These are phyloP conservation scores for Formicarius rufipectus DNA, from an alignment of 2,113 vertebrate genomes.

Conservation along the genomic window DNA sequence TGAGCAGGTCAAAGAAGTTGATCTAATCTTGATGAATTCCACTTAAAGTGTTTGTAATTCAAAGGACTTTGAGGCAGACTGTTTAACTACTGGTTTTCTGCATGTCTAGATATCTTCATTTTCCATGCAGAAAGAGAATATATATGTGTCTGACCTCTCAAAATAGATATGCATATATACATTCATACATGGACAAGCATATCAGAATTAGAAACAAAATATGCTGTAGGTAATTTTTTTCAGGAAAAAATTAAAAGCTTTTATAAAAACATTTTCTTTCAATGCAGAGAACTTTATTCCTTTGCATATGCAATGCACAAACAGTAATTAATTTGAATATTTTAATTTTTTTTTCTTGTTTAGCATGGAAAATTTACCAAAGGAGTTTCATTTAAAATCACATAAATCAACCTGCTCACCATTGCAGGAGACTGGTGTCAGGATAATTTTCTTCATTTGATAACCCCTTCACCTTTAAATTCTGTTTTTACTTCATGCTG, in stretches of 20 bases:
- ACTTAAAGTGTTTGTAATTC: slow-evolving; percentile 10
- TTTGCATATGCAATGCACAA: background rate
- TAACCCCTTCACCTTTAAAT: slow-evolving; percentile 71
- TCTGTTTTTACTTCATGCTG: slow-evolving; percentile 66
- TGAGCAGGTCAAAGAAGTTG: slow-evolving; percentile 32
- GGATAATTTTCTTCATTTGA: slow-evolving; percentile 70
- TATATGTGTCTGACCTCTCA: background rate
- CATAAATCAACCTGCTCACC: slow-evolving; percentile 55
- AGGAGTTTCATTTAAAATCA: slow-evolving; percentile 66
- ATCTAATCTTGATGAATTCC: slow-evolving; percentile 6
- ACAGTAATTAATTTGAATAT: background rate
- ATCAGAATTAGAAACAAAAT: background rate
- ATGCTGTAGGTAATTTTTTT: background rate
- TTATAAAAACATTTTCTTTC: slow-evolving; percentile 4
- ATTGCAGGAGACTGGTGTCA: slow-evolving; percentile 65
- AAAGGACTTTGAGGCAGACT: slow-evolving; percentile 18
- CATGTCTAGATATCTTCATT: background rate
- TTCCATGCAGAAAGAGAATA: background rate
- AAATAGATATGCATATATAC: background rate
- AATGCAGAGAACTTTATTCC: slow-evolving; percentile 11
- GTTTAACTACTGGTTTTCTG: slow-evolving; percentile 25
- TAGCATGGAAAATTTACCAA: background rate
- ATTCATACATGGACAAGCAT: background rate
- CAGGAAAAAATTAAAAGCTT: background rate
- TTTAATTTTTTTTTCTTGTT: background rate